Conservation (phyloP, 2,888 invertebrate species). For the Tetheella fluctuosa region DNA sequence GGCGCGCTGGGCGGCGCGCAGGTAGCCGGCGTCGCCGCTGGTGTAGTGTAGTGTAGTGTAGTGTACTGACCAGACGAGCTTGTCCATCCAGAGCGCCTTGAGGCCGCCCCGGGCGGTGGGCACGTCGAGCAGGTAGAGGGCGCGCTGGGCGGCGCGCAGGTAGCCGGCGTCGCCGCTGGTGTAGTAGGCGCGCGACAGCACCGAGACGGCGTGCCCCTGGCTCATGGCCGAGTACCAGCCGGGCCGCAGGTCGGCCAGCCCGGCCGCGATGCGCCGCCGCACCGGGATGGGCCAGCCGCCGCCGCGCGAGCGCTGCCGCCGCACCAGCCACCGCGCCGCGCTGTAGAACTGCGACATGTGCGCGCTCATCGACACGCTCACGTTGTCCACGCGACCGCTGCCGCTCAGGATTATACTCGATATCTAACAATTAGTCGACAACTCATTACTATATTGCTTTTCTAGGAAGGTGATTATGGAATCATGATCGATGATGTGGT, state of each 20-base stretch:
- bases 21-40: slow-evolving; percentile 90
- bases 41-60: slow-evolving; percentile 95
- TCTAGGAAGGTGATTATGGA: no score
- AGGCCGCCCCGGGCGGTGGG: no score
- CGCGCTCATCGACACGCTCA: slow-evolving; percentile 91
- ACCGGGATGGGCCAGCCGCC: slow-evolving; percentile 98
- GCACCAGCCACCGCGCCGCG: slow-evolving; percentile 96
- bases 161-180: no score
- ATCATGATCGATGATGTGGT: no score
- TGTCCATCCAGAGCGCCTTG: no score
- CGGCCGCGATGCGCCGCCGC: slow-evolving; percentile 88
- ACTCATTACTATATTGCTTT: not conserved
- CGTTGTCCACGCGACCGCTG: slow-evolving; percentile 89
- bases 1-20: slow-evolving; percentile 92
- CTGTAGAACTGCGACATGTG: slow-evolving; percentile 96
- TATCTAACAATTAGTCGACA: slow-evolving; percentile 78
- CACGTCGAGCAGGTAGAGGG: no score
- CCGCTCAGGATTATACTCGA: slow-evolving; percentile 88
- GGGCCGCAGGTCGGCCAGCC: slow-evolving; percentile 90
- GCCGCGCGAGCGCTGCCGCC: slow-evolving; percentile 92
- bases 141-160: no score
- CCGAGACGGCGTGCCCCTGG: slow-evolving; percentile 94
- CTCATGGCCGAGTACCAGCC: slow-evolving; percentile 99
- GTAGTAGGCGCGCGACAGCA: no score
- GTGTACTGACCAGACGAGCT: slow-evolving; percentile 60